Base-by-base conservation (phyloP, 2,888 invertebrate genomes). In the Agonopterix heracliana region DNA sequence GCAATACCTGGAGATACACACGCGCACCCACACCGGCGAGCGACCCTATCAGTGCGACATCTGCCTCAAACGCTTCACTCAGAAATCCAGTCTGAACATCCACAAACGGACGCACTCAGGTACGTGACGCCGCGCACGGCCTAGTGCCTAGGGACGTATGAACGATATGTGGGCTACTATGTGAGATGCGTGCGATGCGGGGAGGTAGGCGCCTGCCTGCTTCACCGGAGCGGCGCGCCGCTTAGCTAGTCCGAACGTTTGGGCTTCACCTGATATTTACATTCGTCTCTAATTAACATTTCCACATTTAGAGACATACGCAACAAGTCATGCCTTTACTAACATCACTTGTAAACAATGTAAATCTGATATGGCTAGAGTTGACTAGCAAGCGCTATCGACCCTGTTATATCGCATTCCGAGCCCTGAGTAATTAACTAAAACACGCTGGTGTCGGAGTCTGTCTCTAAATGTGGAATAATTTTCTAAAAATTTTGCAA, bases 71-170 rank as follows among this genome's bases (percentile, higher is more conserved):
- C 90, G 93, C 73, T 95, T 94, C 88, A 94, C 94, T 56, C 94
- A 95, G 88, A 94, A 94, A 81, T 94, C 94, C 74, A 94, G 94
- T 79, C 90, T 95, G 66, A 94, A 94, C 87, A 94, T 94, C 61
- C 94, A 94, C 89, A 94, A 93, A 78, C 91, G 94, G 72, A 93
- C 93, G 60, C 94, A 94, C 78, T 93, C 94, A 71, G 89, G 90
- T 90, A 87, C 64, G 85, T 80, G 61, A 44, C 52, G 58, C 46
- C 56, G 54, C 52, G 60, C 26, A 55, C 57, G 56, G 57, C 49
- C 38, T 56, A 49, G 14, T 35, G 47, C 58, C 45, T 53, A 54
- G 69, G 66, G 68, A 69, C 63, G 73, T 48, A 65, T 70, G 72
- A 63, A 61, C 62, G 70, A 54, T 68, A 69, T 71, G 73, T 72